Evolutionary conservation across 2,888 invertebrate species (phyloP).

Genomic region (Lithophane ornitopus): DNA sequence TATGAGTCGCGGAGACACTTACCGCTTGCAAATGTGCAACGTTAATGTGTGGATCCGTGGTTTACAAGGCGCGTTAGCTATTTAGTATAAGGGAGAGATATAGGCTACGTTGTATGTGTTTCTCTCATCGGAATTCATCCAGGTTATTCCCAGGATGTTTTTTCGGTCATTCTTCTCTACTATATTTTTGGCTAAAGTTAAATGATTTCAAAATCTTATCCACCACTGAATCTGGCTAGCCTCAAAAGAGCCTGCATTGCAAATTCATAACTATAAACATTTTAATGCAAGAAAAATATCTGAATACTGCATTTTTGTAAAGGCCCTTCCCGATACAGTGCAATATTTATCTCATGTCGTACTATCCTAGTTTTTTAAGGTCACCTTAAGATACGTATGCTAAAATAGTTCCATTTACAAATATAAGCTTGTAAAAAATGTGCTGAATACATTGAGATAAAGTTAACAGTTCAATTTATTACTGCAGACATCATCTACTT

Average conservation of each 20-base stretch:
- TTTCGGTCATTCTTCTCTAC: not conserved
- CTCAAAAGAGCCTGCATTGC: not conserved
- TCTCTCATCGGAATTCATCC: not conserved
- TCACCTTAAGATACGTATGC: slow-evolving; percentile 26
- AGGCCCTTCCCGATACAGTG: not conserved
- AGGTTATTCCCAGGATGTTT: not conserved
- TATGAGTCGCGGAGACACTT: slow-evolving; percentile 45
- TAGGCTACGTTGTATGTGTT: not conserved
- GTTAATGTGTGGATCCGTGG: slow-evolving; percentile 9
- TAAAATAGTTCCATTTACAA: slow-evolving; percentile 48
- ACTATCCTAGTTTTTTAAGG: slow-evolving; percentile 42
- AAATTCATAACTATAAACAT: not conserved
- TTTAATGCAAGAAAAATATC: slow-evolving; percentile 1
- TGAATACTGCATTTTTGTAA: slow-evolving; percentile 17
- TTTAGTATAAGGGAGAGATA: not conserved
- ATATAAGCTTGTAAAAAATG: slow-evolving; percentile 56
- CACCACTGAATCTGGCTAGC: not conserved
- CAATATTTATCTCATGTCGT: slow-evolving; percentile 26
- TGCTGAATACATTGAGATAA: slow-evolving; percentile 52
- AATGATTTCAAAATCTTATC: not conserved
- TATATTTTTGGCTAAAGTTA: not conserved
- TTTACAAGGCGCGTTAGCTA: not conserved
- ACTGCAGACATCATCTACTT: slow-evolving; percentile 32
- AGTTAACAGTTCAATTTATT: slow-evolving; percentile 55
- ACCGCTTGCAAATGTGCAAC: slow-evolving; percentile 2